Base-by-base conservation (phyloP, 2,113 vertebrate genomes). In the Spermophilus dauricus region DNA sequence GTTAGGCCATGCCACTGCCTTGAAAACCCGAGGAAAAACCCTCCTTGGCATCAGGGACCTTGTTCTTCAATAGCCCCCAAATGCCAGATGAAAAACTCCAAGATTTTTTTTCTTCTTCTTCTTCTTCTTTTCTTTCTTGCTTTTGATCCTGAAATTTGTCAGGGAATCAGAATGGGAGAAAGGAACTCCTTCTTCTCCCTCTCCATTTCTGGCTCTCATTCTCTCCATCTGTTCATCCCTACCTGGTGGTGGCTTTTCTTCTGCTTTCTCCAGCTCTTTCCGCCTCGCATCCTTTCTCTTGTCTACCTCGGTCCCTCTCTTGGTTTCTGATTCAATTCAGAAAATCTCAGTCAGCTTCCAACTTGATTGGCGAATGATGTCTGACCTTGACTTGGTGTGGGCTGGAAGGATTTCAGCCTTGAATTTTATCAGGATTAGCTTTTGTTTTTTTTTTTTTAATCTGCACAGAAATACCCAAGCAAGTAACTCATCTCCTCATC, bases 391-490 rank as follows among this genome's bases (percentile, higher is more conserved):
- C 93, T 98, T 98, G 97, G 93, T 9, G 24, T 86, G 97, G 91
- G 97, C 97, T 99, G 98, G 98, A 98, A 98, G 97, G 97, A 98
- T 98, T 99, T 99, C 98, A 98, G 98, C 83, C 96, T 98, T 97
- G 98, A 51, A 97, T 98, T 98, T 98, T 98, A 98, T 98, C 95
- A 96, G 97, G 97, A 98, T 99, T 99, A 98, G 98, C 96, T 98
- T 45, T 42, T 42, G 6, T 42, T 42, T 42, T 45, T 45, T 45
- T 45, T 45, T 45, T 45, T 98, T 98, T 98, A 98, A 98, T 98
- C 98, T 98, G 98, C 94, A 96, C 95, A 95, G 96, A 97, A 98
- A 97, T 97, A 98, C 94, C 96, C 39, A 93, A 97, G 96, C 94
- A 98, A 99, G 98, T 96, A 98, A 98, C 97, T 91, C 96, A 98